phyloP scores from a whole-genome alignment of 2,113 vertebrate genomes.

The Tylochromis polylepis region DNA sequence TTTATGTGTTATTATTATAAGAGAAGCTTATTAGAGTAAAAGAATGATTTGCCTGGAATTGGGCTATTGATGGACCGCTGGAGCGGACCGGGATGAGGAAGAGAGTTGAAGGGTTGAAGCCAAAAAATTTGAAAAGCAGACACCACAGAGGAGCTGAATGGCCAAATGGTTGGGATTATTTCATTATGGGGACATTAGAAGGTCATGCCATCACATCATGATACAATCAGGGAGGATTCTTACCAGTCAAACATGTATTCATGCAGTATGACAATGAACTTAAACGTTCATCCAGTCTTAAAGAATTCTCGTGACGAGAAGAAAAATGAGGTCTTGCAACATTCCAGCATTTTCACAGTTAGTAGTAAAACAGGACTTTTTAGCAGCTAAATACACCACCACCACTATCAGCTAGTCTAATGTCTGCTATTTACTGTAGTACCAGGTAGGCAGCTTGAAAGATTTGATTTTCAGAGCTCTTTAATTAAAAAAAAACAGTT shows the following conservation, averaged over 20 bases:
- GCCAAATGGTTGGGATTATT: neutral
- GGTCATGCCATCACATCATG: neutral
- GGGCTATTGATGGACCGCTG: fast-evolving
- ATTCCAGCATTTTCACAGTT: neutral
- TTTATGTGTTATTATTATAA: neutral
- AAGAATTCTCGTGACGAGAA: fast-evolving
- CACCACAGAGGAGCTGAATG: fast-evolving
- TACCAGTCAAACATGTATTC: neutral
- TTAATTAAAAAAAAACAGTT: neutral
- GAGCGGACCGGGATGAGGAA: neutral
- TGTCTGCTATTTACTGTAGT: neutral
- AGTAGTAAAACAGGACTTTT: fast-evolving
- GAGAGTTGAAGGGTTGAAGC: neutral
- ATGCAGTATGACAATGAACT: neutral
- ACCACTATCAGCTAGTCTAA: fast-evolving
- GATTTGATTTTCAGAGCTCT: too few species aligned
- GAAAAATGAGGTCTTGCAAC: neutral
- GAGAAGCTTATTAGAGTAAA: neutral
- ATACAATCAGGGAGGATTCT: fast-evolving
- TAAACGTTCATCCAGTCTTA: fast-evolving
- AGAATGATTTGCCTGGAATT: fast-evolving
- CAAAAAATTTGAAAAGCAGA: fast-evolving
- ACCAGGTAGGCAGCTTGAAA: neutral
- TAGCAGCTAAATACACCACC: neutral
- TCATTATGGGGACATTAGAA: neutral